Base-by-base conservation (phyloP, 2,888 invertebrate genomes). In the Digitonthophagus gazella region DNA sequence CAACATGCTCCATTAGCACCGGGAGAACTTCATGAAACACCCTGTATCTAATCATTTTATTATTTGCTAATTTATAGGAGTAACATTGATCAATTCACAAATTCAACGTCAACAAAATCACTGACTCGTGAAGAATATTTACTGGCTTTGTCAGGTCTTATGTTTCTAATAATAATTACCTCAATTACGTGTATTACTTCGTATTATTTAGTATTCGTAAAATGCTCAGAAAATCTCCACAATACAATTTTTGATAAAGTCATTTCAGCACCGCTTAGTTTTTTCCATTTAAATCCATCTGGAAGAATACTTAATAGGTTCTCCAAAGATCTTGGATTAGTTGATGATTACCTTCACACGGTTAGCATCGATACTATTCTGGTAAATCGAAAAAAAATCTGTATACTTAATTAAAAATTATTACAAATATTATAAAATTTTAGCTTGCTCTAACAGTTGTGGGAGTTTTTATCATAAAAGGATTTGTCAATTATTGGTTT, bases 391-490 rank as follows among this genome's bases (percentile, higher is more conserved):
- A n/a, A n/a, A n/a, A n/a, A n/a, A n/a, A n/a, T n/a, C n/a, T 44
- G 1, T 1, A 44, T 8, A 2, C 28, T 44, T 1, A 44, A 44
- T 8, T 44, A 44, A 22, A 22, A 22, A 6, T 4, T 4, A 44
- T 44, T 44, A 8, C n/a, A n/a, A n/a, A n/a, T 44, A 3, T 44
- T 44, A 1, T 22, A 22, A 22, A 4, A 56, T 68, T 69, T 19
- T 20, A 89, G 80, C 85, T 90, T 58, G 87, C 86, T 22, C 81
- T 90, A 18, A 82, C 86, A 0, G 82, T 94, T 58, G 82, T 90
- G 15, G 93, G 93, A 5, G 89, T 93, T 14, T 84, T 92, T 4
- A 84, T 90, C 0, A 89, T 95, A 55, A 89, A 93, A 0, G 88
- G 89, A 8, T 78, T 90, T 1, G 89, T 92, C 4, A 93, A 93